phyloP scores from a whole-genome alignment of 1,140 invertebrate genomes.

The Oscheius sp. region DNA sequence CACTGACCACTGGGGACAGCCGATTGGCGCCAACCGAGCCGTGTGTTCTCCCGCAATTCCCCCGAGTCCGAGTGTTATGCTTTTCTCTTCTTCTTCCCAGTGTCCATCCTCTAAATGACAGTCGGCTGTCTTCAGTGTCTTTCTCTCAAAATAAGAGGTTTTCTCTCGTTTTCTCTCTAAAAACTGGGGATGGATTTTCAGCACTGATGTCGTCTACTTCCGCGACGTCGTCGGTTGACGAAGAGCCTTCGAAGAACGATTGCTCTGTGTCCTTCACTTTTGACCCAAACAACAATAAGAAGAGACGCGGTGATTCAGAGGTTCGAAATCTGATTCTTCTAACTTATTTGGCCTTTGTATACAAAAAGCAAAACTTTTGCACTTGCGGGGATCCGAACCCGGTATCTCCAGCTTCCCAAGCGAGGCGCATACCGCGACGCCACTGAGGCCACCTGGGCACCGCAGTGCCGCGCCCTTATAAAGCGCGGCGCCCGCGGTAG shows the following conservation, averaged over 20 bases:
- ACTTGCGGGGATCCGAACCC: not conserved
- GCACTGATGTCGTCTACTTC: constrained; percentile 30
- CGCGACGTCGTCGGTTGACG: constrained; percentile 28
- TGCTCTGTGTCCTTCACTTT: constrained; percentile 35
- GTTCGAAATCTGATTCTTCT: not conserved
- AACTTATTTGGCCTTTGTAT: no score
- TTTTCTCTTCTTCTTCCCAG: not conserved
- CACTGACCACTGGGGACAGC: no score
- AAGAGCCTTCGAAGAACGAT: constrained; percentile 8
- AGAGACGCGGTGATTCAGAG: not conserved
- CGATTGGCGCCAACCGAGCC: no score
- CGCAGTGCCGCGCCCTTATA: no score
- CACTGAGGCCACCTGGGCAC: no score
- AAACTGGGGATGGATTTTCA: not conserved
- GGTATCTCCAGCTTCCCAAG: not conserved
- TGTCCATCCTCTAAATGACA: not conserved
- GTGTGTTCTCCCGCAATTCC: no score
- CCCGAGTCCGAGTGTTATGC: not conserved
- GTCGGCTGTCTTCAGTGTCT: not conserved
- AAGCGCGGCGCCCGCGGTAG: no score
- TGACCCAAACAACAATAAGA: constrained; percentile 29
- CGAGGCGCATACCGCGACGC: constrained; percentile 15
- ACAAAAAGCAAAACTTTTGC: no score
- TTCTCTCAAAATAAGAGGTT: not conserved
- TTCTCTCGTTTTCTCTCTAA: not conserved